Percentiles rank a stretch among this genome's conserved stretches.
Conservation (phyloP, 2,113 vertebrate species). For the Cygnus buccinator region DNA sequence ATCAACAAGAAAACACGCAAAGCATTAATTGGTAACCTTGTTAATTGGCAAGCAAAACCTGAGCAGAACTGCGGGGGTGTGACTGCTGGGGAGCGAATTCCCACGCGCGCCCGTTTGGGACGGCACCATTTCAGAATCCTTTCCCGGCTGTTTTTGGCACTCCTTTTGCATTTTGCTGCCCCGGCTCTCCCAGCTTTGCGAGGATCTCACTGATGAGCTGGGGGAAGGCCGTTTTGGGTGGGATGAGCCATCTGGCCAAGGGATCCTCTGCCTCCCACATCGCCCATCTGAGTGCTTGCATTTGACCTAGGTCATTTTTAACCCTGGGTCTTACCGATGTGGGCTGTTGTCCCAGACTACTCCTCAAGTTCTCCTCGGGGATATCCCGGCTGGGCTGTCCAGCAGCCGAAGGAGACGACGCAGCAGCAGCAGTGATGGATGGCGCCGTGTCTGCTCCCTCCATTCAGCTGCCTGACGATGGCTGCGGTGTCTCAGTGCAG, state of each 20-base stretch:
- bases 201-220: neutral
- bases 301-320: neutral
- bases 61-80: slow-evolving; percentile 44
- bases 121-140: neutral
- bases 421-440: neutral
- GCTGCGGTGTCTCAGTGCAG: neutral
- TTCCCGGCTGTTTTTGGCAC: neutral
- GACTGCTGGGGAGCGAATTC: slow-evolving; percentile 42
- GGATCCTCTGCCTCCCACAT: neutral
- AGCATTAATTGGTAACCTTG: slow-evolving; percentile 52
- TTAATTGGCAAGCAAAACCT: slow-evolving; percentile 40
- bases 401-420: fast-evolving
- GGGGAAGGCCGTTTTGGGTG: neutral
- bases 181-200: neutral
- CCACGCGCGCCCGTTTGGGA: neutral
- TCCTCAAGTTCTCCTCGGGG: neutral
- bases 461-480: neutral
- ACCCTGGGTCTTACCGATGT: fast-evolving
- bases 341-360: neutral
- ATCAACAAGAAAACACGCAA: neutral
- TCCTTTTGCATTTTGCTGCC: neutral
- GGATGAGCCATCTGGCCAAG: neutral
- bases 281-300: neutral
- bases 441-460: neutral
- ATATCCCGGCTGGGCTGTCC: fast-evolving